Conservation (phyloP, 2,797 vertebrate species). For the Sciaenops ocellatus region DNA sequence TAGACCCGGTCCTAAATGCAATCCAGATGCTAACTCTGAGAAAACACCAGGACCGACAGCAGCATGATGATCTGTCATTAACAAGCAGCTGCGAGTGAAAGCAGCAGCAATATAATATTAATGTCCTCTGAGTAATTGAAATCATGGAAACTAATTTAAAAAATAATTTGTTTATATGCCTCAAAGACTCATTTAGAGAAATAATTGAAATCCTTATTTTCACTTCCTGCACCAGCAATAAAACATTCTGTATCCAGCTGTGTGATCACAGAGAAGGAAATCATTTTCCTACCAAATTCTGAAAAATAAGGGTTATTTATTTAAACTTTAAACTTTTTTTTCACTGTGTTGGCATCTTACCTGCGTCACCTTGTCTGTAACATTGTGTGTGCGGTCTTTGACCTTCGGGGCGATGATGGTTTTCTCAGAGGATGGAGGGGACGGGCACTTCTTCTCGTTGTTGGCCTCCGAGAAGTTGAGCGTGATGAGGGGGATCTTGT, state of each 20-base stretch:
- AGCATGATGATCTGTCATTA: not conserved
- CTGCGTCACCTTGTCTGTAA: constrained; percentile 99
- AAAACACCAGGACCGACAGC: not conserved
- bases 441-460: constrained; percentile 95
- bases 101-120: not conserved
- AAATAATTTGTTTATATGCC: not conserved
- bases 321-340: not conserved
- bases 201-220: not conserved
- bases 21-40: not conserved
- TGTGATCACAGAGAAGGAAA: not conserved
- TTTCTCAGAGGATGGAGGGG: constrained; percentile 96
- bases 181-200: constrained; percentile 1
- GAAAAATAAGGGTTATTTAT: not conserved
- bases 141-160: not conserved
- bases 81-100: not conserved
- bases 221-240: not conserved
- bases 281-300: not conserved
- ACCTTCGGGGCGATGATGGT: constrained; percentile 98
- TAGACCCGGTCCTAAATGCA: not conserved
- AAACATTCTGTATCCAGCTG: not conserved
- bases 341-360: constrained; percentile 72
- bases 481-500: constrained; percentile 98
- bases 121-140: constrained; percentile 1
- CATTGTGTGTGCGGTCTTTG: constrained; percentile 97
- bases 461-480: constrained; percentile 98